Base-by-base conservation (phyloP, 2,113 vertebrate genomes). In the Sakesphorus luctuosus region DNA sequence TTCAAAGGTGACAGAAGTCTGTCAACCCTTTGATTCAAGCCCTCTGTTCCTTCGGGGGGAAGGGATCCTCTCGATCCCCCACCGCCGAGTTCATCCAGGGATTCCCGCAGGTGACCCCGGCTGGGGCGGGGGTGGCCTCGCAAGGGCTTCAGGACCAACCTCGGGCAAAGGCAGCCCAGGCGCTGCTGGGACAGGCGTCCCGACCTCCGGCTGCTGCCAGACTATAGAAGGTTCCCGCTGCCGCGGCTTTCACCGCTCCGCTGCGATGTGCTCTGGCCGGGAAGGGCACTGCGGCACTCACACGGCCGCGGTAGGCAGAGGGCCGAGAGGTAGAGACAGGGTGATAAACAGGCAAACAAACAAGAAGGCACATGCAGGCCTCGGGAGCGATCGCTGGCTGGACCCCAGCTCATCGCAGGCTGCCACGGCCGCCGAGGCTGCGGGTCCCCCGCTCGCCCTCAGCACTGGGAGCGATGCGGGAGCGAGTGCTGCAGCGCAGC, bases 1-100 rank as follows among this genome's bases (percentile, higher is more conserved):
- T 93, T 94, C 43, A 67, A 62, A 90, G 28, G 84, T 88, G 89
- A 80, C 75, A 90, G 36, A 80, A 93, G 75, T 88, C 86, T 69
- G n/a, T 91, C 83, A 90, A 14, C 33, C 56, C 25, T 33, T 72
- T 89, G 72, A 58, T 77, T 38, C 38, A 12, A 77, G 38, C 35
- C 26, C 80, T 13, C 80, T 52, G 21, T 35, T 92, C 58, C 18
- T 13, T 69, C 12, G 40, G 10, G 18, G 31, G 35, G 17, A 31
- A 20, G 26, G 36, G 11, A 43, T 43, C 40, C 40, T 43, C 40
- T 40, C 14, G 40, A 43, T 26, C 18, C 43, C 18, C 18, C 20
- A 40, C 3, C 11, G 24, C 20, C 4, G 44, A 47, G 33, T 67
- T 87, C 87, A 73, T 77, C 65, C 80, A 69, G 85, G 72, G 79